Percentiles rank a stretch among this genome's conserved stretches.
Conservation (phyloP, 2,797 vertebrate species). For the Pangasius djambal region DNA sequence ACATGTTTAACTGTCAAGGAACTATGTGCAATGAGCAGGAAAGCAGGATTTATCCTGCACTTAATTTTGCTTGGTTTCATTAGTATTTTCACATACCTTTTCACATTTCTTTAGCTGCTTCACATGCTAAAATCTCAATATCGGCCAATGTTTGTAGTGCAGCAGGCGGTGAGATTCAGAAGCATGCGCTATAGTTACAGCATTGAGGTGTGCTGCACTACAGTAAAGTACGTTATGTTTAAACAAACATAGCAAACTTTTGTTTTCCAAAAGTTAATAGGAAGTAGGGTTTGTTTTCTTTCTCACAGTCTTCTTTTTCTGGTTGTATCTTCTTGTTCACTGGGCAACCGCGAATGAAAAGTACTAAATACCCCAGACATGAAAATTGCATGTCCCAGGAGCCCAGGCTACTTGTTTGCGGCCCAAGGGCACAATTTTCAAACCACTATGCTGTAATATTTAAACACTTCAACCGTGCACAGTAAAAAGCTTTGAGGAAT, state of each 20-base stretch:
- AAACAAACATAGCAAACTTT: neutral
- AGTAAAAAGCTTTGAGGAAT: neutral
- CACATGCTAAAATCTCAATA: too few species aligned
- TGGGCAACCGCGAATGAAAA: neutral
- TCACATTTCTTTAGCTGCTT: too few species aligned
- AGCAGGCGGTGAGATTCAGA: neutral
- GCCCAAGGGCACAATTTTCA: neutral
- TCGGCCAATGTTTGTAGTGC: neutral
- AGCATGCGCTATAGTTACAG: neutral
- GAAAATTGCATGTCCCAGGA: neutral
- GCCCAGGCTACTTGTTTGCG: neutral
- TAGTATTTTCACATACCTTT: neutral
- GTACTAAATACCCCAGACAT: neutral
- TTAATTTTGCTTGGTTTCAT: neutral
- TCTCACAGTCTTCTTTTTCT: neutral
- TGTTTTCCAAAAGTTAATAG: neutral
- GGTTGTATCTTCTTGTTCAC: neutral
- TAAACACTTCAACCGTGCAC: neutral
- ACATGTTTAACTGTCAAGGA: neutral
- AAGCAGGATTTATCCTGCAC: neutral
- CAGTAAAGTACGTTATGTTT: neutral
- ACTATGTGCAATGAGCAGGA: neutral
- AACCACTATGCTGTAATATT: neutral
- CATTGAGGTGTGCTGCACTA: neutral
- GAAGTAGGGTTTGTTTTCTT: neutral